These are phyloP conservation scores for Ischnus inquisitorius DNA, from an alignment of 2,888 invertebrate species.

Conservation along the genomic window DNA sequence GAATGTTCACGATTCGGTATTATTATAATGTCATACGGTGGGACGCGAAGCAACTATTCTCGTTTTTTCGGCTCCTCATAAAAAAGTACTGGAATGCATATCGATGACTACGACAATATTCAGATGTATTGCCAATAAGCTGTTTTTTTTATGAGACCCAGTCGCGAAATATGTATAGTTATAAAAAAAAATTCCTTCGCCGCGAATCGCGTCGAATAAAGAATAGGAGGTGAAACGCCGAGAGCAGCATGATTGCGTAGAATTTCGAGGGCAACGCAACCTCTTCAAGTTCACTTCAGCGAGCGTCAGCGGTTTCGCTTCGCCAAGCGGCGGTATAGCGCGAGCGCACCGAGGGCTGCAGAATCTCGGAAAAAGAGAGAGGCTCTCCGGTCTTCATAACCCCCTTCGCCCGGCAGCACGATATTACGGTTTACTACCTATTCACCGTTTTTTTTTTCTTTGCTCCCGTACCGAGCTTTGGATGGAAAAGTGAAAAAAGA, in stretches of 20 bases:
- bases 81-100: constrained; percentile 41
- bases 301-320: constrained; percentile 66
- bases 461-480: constrained; percentile 16
- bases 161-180: constrained; percentile 24
- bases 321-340: constrained; percentile 30
- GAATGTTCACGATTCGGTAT: neutral
- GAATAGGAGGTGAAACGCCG: constrained; percentile 51
- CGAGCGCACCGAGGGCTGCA: constrained; percentile 17
- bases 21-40: neutral
- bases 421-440: constrained; percentile 50
- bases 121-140: constrained; percentile 68
- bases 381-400: constrained; percentile 1
- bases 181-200: constrained; percentile 4
- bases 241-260: constrained; percentile 67
- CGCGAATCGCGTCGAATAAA: constrained; percentile 38
- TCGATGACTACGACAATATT: constrained; percentile 64
- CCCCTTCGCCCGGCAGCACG: neutral
- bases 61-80: neutral
- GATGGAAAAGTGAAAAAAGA: constrained; percentile 6
- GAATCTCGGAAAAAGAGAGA: constrained; percentile 18
- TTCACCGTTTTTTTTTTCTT: constrained; percentile 28
- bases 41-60: neutral
- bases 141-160: constrained; percentile 64
- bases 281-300: constrained; percentile 65
- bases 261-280: constrained; percentile 71